Base-by-base conservation (phyloP, 2,113 vertebrate species). In the Corythoichthys intestinalis region DNA sequence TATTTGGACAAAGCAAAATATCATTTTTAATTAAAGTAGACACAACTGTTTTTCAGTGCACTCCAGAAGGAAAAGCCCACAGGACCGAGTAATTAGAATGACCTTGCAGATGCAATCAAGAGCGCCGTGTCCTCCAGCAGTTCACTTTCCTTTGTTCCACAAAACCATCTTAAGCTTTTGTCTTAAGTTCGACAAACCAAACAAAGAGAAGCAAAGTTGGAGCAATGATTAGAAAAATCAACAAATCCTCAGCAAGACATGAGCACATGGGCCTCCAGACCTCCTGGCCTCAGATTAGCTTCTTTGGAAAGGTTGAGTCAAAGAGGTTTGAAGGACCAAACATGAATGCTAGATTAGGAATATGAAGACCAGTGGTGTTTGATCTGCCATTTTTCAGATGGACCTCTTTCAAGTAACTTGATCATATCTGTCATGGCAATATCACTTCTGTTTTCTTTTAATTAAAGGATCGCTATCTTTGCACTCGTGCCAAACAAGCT, bases 371-470 rank as follows among this genome's bases (percentile, higher is more conserved):
- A 85, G 81, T 91, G 89, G 90, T 91, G 91, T 89, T 57, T 57
- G 86, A 91, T 88, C 85, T 81, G 68, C 41, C 39, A 86, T 87
- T 82, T 61, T 74, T 84, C 74, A 67, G 74, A 74, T 74, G 76
- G 67, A 83, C 80, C 75, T 69, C 68, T 83, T 82, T 88, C 80
- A 71, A 79, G 87, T 86, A 72, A 54, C 84, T 89, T 89, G 84
- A 83, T 75, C 86, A 84, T 85, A 87, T 88, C 90, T 81, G 86
- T 92, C 91, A 91, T 91, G 90, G 89, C 91, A 92, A 92, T 84
- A 82, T 91, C 77, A 72, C 77, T 83, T 86, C 72, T 91, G 88
- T 92, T 92, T 92, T 92, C 91, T 92, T 92, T 92, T 93, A 89
- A 92, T 92, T 91, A 91, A 72, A 56, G 70, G 69, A 83, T 77